Conservation (phyloP, 2,113 vertebrate genomes). For the Lasiurus borealis region DNA sequence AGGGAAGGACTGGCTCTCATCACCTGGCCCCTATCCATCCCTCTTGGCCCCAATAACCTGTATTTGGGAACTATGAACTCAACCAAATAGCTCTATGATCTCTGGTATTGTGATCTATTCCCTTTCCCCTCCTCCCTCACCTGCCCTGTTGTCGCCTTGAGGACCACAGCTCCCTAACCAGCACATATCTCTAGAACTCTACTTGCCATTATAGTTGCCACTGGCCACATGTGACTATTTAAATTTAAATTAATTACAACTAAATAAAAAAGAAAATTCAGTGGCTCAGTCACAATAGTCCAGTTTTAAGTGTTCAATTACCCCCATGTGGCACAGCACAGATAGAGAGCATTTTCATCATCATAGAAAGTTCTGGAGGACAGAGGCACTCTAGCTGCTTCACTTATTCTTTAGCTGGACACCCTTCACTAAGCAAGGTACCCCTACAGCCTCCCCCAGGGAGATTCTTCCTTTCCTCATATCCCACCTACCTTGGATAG, state of each 20-base stretch:
- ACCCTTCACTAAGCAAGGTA: not conserved
- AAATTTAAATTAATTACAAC: not conserved
- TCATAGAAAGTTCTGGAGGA: not conserved
- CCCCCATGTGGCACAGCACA: not conserved
- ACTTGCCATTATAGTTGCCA: not conserved
- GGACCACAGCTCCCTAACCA: not conserved
- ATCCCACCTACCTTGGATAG: not conserved
- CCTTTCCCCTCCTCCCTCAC: not conserved
- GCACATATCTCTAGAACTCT: not conserved
- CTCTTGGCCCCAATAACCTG: not conserved
- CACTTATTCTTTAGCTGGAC: not conserved
- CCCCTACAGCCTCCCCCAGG: not conserved
- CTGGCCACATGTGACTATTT: not conserved
- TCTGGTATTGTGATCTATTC: not conserved
- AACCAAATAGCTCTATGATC: not conserved
- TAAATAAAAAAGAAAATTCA: conserved; percentile 9
- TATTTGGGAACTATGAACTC: not conserved
- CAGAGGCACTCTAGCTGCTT: not conserved
- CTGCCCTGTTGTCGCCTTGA: not conserved
- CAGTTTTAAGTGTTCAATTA: not conserved
- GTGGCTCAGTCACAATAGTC: not conserved
- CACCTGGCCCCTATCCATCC: not conserved
- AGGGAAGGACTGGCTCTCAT: not conserved
- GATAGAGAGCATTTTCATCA: not conserved
- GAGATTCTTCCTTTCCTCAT: not conserved